Percentiles rank a stretch among this genome's conserved stretches.
Evolutionary conservation across 1,140 invertebrate species (phyloP).

Genomic region (Lamellibrachia luymesi): DNA sequence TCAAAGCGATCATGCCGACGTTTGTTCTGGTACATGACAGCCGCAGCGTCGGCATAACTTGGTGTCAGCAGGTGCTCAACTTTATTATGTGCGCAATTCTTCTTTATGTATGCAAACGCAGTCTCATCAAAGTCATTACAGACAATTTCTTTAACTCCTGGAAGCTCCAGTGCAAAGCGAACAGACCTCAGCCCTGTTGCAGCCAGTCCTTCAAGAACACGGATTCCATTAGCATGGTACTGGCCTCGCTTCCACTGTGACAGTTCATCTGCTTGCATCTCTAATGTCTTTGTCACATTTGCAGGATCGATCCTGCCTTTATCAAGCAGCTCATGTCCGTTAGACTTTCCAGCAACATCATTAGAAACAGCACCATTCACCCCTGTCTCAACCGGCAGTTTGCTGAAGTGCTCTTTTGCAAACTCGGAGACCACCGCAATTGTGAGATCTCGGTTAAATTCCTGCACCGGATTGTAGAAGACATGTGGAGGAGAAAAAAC

Average conservation of each 20-base stretch:
- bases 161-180: constrained; percentile 92
- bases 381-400: constrained; percentile 16
- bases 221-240: constrained; percentile 37
- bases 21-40: constrained; percentile 66
- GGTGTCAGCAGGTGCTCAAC: constrained; percentile 74
- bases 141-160: constrained; percentile 75
- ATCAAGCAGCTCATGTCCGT: background rate
- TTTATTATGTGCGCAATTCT: constrained; percentile 78
- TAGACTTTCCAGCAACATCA: background rate
- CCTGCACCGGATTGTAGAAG: constrained; percentile 97
- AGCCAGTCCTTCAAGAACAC: constrained; percentile 88
- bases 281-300: background rate
- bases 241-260: constrained; percentile 19
- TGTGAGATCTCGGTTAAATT: constrained; percentile 95
- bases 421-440: constrained; percentile 58
- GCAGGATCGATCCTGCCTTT: background rate
- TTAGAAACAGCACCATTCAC: constrained; percentile 25
- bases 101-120: constrained; percentile 83
- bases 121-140: constrained; percentile 91
- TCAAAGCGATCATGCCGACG: constrained; percentile 72
- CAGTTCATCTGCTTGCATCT: background rate
- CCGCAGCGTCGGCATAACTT: constrained; percentile 48
- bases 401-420: constrained; percentile 37
- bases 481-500: constrained; percentile 69
- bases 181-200: constrained; percentile 94